Percentiles rank a stretch among this genome's conserved stretches.
phyloP scores from a whole-genome alignment of 30 jellyfish, hydroid and myxozoan genomes.

The Phacellophora camtschatica region DNA sequence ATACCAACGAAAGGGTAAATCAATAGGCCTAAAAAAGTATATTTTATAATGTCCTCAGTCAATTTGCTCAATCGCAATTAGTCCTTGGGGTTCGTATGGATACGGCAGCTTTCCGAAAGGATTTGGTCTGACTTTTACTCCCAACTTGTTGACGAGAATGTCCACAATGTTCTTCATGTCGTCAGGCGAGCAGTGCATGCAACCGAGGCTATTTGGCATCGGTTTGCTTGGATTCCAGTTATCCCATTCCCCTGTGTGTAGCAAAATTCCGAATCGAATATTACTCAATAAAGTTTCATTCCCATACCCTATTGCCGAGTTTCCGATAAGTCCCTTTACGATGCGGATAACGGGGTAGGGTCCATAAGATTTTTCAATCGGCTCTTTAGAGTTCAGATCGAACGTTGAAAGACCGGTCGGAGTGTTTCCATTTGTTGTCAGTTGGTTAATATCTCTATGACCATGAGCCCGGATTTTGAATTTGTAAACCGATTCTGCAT shows the following conservation, averaged over 20 bases:
- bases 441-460: constrained; percentile 57
- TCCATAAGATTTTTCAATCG: constrained; percentile 65
- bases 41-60: no score
- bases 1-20: no score
- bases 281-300: constrained; percentile 77
- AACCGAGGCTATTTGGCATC: constrained; percentile 90
- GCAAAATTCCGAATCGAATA: constrained; percentile 69
- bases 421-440: constrained; percentile 83
- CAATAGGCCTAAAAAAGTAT: no score
- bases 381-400: constrained; percentile 78
- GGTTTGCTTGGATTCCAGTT: constrained; percentile 71
- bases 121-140: constrained; percentile 61
- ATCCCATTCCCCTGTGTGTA: constrained; percentile 87
- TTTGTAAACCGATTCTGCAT: constrained; percentile 41
- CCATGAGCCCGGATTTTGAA: constrained; percentile 79
- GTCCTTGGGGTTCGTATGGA: constrained; percentile 81
- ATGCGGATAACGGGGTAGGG: constrained; percentile 85
- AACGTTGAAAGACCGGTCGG: constrained; percentile 80
- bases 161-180: constrained; percentile 65
- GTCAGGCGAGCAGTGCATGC: constrained; percentile 86
- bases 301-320: constrained; percentile 79
- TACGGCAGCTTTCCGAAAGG: constrained; percentile 86
- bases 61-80: constrained; percentile 72
- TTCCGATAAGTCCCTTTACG: constrained; percentile 78
- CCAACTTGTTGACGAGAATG: constrained; percentile 27